A percentile compares a stretch with the other conserved stretches of the same genome.
Evolutionary conservation across 2,888 invertebrate species (phyloP).

Genomic region (Ennomos erosarius): DNA sequence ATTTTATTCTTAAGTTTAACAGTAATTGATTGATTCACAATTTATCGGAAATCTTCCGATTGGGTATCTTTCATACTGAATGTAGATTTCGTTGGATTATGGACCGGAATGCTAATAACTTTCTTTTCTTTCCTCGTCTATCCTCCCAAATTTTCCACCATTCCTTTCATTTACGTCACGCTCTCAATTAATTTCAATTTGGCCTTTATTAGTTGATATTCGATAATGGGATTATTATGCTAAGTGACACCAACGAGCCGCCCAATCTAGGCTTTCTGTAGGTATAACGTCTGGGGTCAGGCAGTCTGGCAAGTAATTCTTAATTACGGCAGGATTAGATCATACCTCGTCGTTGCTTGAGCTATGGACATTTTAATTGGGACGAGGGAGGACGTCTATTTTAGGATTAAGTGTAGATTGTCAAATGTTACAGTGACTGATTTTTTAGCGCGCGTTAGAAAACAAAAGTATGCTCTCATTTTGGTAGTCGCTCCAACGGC

Average conservation of each 20-base stretch:
- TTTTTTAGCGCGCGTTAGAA: too few species aligned
- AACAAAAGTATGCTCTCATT: too few species aligned
- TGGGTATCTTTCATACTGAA: too few species aligned
- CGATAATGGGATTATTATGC: conserved; percentile 43
- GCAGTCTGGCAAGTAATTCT: conserved; percentile 42
- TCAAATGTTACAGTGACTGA: too few species aligned
- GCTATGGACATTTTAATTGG: conserved; percentile 34
- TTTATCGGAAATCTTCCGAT: too few species aligned
- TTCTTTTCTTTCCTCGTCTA: too few species aligned
- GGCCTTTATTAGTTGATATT: conserved; percentile 23
- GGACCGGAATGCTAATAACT: too few species aligned
- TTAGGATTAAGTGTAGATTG: conserved; percentile 1
- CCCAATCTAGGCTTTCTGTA: conserved; percentile 19
- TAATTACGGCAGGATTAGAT: conserved; percentile 35
- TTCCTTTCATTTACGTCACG: conserved; percentile 6
- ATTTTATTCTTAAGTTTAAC: too few species aligned
- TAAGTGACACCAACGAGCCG: conserved; percentile 42
- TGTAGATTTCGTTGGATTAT: too few species aligned
- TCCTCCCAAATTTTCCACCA: conserved; percentile 8
- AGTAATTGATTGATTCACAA: too few species aligned
- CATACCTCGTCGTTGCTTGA: conserved; percentile 24
- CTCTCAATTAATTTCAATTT: conserved; percentile 15
- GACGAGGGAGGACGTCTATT: conserved; percentile 10
- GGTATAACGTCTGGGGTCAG: conserved; percentile 41
- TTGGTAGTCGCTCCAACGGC: too few species aligned